Percentiles rank a stretch among this genome's conserved stretches.
phyloP scores from a whole-genome alignment of 2,888 invertebrate genomes.

The Girardia tigrina region DNA sequence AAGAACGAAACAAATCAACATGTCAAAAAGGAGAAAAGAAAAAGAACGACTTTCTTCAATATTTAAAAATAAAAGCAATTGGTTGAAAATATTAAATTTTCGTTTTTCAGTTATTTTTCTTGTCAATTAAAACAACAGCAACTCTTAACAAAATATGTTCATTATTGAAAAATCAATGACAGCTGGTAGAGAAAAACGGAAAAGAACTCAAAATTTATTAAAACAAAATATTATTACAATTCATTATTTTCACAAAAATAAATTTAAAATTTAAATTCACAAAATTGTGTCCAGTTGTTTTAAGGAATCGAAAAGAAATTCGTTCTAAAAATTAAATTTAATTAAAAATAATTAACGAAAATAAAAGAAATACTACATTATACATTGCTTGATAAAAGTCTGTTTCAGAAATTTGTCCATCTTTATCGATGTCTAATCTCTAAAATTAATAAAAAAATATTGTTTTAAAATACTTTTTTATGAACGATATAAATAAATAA shows the following conservation, averaged over 20 bases:
- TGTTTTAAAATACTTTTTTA: background rate
- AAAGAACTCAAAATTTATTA: background rate
- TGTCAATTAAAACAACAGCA: background rate
- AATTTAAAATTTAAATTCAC: background rate
- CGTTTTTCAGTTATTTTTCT: background rate
- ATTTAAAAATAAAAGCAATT: background rate
- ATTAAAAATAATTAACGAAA: background rate
- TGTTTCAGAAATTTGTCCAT: constrained; percentile 4
- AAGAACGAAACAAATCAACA: background rate
- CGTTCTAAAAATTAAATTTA: constrained; percentile 14
- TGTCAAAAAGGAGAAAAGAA: background rate
- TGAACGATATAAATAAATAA: background rate
- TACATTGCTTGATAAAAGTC: constrained; percentile 15
- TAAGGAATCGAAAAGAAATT: background rate
- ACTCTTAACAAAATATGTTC: background rate
- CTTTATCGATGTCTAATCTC: constrained; percentile 5
- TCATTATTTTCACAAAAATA: background rate
- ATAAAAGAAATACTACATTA: background rate
- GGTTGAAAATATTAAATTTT: background rate
- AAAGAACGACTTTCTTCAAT: background rate
- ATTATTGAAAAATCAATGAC: background rate
- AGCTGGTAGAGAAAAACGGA: background rate
- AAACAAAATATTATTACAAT: background rate
- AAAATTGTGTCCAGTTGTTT: constrained; percentile 15
- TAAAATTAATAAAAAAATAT: background rate